Conservation (phyloP, 2,888 invertebrate genomes). For the Pecten maximus region DNA sequence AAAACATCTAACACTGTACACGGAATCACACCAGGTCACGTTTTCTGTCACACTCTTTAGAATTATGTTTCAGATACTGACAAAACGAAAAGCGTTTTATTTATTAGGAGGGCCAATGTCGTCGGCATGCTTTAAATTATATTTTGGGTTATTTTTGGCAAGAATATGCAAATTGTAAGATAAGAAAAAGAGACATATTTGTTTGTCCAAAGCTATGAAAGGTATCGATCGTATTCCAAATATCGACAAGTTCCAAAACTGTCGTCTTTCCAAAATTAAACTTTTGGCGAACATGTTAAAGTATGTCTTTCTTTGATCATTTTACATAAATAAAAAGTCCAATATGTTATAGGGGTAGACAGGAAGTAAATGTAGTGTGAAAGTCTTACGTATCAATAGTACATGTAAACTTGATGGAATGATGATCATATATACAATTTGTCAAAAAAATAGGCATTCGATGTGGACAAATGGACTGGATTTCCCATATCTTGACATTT, state of each 20-base stretch:
- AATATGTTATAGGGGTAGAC: not conserved
- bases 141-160: not conserved
- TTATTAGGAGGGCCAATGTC: not conserved
- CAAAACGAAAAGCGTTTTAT: not conserved
- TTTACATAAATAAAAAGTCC: not conserved
- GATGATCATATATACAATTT: conserved; percentile 21
- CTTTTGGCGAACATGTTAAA: not conserved
- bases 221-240: not conserved
- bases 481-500: conserved; percentile 21
- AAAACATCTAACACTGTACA: not conserved
- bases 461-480: conserved; percentile 34
- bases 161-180: conserved; percentile 5
- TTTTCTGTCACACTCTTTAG: not conserved
- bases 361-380: not conserved
- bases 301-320: not conserved
- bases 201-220: not conserved
- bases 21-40: not conserved
- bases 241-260: not conserved
- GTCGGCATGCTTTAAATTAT: not conserved
- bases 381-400: not conserved
- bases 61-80: not conserved
- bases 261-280: not conserved
- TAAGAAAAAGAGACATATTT: not conserved
- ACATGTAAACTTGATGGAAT: not conserved
- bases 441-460: conserved; percentile 22